phyloP scores from a whole-genome alignment of 2,888 invertebrate species.

The Limenitis camilla region DNA sequence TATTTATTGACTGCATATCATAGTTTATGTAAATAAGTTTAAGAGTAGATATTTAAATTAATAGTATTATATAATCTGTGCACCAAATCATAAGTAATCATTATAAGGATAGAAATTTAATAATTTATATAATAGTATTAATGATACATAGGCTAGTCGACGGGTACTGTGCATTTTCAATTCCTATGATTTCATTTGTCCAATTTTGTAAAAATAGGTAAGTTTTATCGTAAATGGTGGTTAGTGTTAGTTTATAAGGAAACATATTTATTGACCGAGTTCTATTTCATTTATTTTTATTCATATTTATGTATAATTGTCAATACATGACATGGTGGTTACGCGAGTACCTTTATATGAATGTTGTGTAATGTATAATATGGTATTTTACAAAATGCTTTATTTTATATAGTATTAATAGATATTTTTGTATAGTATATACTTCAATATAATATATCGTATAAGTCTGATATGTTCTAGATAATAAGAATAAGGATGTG shows the following conservation, averaged over 20 bases:
- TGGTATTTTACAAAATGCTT: slow-evolving; percentile 19
- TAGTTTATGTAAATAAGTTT: slow-evolving; percentile 27
- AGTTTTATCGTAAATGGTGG: slow-evolving; percentile 30
- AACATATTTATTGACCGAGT: slow-evolving; percentile 37
- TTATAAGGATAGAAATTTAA: slow-evolving; percentile 1
- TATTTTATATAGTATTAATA: slow-evolving; percentile 13
- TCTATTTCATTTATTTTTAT: slow-evolving; percentile 28
- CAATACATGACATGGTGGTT: slow-evolving; percentile 58
- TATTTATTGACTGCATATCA: slow-evolving; percentile 23
- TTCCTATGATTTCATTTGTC: slow-evolving; percentile 49
- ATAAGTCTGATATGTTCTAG: slow-evolving; percentile 13
- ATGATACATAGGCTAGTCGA: slow-evolving; percentile 63
- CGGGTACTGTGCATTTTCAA: slow-evolving; percentile 68
- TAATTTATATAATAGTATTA: slow-evolving; percentile 28
- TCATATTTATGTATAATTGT: slow-evolving; percentile 30
- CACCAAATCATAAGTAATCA: slow-evolving; percentile 18
- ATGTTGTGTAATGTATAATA: slow-evolving; percentile 21
- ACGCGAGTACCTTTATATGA: slow-evolving; percentile 66
- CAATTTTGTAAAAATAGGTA: slow-evolving; percentile 65
- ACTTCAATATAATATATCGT: slow-evolving; percentile 7
- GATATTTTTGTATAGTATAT: slow-evolving; percentile 11
- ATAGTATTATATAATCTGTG: slow-evolving; percentile 16
- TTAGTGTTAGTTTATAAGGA: background rate
- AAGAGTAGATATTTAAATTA: slow-evolving; percentile 11
- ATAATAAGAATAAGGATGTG: slow-evolving; percentile 3